Conservation (phyloP, 1,140 invertebrate genomes). For the Lutraria rhynchaena region DNA sequence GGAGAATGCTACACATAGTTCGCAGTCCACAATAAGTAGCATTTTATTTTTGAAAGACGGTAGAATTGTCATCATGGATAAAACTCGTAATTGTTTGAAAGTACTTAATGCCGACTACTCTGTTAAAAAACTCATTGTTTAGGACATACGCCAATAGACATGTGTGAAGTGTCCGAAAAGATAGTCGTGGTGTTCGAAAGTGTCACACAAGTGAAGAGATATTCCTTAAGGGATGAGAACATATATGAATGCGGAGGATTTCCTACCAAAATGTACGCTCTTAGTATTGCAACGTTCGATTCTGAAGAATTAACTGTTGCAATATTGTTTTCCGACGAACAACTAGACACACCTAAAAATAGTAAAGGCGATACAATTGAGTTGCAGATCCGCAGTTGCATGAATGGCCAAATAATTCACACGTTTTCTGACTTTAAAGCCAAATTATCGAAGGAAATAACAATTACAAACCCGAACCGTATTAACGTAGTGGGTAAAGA, state of each 20-base stretch:
- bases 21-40: not conserved
- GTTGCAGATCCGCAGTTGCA: not conserved
- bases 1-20: not conserved
- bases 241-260: constrained; percentile 1
- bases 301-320: not conserved
- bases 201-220: not conserved
- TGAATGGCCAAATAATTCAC: not conserved
- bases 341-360: not conserved
- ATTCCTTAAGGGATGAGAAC: not conserved
- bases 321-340: constrained; percentile 15
- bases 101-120: not conserved
- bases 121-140: not conserved
- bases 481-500: not conserved
- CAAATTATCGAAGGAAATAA: constrained; percentile 1
- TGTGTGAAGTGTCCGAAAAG: not conserved
- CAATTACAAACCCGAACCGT: not conserved
- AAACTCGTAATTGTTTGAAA: not conserved
- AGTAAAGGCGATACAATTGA: constrained; percentile 12
- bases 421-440: not conserved
- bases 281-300: not conserved
- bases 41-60: constrained; percentile 10
- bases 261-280: not conserved
- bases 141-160: not conserved
- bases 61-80: not conserved
- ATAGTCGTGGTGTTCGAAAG: not conserved